Evolutionary conservation across 2,888 invertebrate species (phyloP), one percentile per base, ranked within the genome.

Genomic region (Elegia similella): DNA sequence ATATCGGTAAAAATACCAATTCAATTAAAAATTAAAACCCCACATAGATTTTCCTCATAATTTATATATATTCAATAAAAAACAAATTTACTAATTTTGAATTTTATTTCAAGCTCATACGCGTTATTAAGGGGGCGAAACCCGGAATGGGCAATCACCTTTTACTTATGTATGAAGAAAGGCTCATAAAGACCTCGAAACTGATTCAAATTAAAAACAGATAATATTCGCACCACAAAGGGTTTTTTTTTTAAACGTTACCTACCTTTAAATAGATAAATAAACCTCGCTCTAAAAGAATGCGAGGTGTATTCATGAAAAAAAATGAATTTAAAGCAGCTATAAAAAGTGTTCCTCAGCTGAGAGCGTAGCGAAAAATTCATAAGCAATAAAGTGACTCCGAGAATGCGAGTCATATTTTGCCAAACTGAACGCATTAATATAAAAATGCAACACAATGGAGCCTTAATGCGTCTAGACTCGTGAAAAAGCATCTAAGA

Each of bases 381-480:
- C 47, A 56, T 59, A 52, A 58, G 34, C 44, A 56, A 57, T 46
- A 62, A 58, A 48, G 42, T 32, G 44, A 29, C 52, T 55, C 7
- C 59, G 52, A 42, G 55, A 15, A 42, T 23, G 47, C n/a, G 23
- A 48, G 42, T 42, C 48, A 30, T 56, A 56, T 56, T 48, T 48
- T 48, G 52, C 34, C 42, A 30, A 48, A 56, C 55, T 55, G 47
- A 42, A 55, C 42, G 29, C 56, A 56, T 56, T 56, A 42, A 56
- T 59, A 60, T 55, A 57, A 61, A 61, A 62, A 61, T 56, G 56
- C 59, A 61, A 64, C 64, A 64, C 62, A 67, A 67, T 66, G 61
- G 64, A 59, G 58, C 59, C 64, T 76, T 72, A 75, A 78, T 74
- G 75, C 61, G 80, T 81, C 81, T 82, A 81, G 81, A 80, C 79